phyloP scores from a whole-genome alignment of 2,888 invertebrate species.

The Gari tellinella region DNA sequence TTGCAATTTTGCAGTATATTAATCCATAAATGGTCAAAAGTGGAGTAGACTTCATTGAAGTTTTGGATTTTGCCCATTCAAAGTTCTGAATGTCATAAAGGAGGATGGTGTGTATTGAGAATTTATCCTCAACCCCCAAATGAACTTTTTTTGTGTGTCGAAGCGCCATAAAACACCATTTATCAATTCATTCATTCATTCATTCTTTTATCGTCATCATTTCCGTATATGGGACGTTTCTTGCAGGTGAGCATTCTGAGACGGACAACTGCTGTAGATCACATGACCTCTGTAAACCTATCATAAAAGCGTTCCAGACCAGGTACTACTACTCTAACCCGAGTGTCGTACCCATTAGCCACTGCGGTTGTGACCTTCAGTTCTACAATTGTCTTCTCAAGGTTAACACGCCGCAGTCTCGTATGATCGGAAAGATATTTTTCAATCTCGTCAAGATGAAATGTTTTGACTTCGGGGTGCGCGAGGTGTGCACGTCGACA shows the following conservation, averaged over 20 bases:
- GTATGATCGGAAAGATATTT: conserved; percentile 57
- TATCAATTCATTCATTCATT: too few relatives aligned
- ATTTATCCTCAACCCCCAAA: too few relatives aligned
- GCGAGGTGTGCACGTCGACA: conserved; percentile 38
- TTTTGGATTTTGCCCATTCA: too few relatives aligned
- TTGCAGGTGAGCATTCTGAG: conserved; percentile 54
- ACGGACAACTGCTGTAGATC: conserved; percentile 60
- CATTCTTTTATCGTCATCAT: too few relatives aligned
- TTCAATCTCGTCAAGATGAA: conserved; percentile 61
- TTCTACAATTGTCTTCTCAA: conserved; percentile 62
- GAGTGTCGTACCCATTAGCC: conserved; percentile 57
- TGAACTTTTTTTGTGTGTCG: too few relatives aligned
- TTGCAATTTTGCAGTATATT: too few relatives aligned
- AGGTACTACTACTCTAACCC: conserved; percentile 53
- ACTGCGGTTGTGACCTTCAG: conserved; percentile 64
- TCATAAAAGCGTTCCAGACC: conserved; percentile 53
- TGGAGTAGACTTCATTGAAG: too few relatives aligned
- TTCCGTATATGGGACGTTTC: background rate
- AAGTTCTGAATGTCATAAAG: too few relatives aligned
- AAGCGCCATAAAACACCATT: too few relatives aligned
- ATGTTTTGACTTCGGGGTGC: conserved; percentile 62
- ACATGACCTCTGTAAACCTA: conserved; percentile 62
- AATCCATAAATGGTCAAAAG: too few relatives aligned
- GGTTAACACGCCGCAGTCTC: conserved; percentile 53
- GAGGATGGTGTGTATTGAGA: too few relatives aligned